These are phyloP conservation scores for Alosa alosa DNA, from an alignment of 2,113 vertebrate species.

Conservation along the genomic window DNA sequence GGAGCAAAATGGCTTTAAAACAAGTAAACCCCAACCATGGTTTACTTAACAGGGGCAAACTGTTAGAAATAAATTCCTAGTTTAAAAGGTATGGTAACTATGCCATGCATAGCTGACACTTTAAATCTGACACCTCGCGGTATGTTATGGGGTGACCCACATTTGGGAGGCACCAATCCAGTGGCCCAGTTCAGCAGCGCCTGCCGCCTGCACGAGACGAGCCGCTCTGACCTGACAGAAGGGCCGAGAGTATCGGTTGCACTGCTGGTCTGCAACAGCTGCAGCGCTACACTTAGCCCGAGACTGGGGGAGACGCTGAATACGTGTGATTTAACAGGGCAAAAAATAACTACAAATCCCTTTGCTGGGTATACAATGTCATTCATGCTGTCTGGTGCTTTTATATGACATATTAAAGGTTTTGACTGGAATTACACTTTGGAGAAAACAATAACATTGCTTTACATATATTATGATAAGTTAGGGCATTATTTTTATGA, in stretches of 20 bases:
- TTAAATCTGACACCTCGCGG: conserved; percentile 20
- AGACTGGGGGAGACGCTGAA: neutral
- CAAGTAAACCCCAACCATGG: neutral
- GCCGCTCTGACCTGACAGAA: conserved; percentile 29
- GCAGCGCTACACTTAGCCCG: neutral
- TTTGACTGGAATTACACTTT: neutral
- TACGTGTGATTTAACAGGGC: neutral
- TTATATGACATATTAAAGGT: neutral
- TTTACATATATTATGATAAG: too few species aligned
- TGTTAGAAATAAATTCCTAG: neutral
- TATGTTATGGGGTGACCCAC: conserved; percentile 28
- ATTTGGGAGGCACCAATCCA: conserved; percentile 24
- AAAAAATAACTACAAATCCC: neutral
- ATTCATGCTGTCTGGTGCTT: neutral
- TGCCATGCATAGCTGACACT: neutral
- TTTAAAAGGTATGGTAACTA: neutral
- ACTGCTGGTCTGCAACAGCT: conserved; percentile 20
- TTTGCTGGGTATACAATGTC: neutral
- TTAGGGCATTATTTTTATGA: too few species aligned
- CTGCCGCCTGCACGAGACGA: conserved; percentile 2
- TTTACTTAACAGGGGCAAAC: neutral
- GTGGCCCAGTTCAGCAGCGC: neutral
- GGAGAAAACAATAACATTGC: too few species aligned
- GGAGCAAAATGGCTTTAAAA: neutral
- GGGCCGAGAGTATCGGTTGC: conserved; percentile 19